Base-by-base conservation (phyloP, 1,140 invertebrate species). In the Bombus soroeensis region DNA sequence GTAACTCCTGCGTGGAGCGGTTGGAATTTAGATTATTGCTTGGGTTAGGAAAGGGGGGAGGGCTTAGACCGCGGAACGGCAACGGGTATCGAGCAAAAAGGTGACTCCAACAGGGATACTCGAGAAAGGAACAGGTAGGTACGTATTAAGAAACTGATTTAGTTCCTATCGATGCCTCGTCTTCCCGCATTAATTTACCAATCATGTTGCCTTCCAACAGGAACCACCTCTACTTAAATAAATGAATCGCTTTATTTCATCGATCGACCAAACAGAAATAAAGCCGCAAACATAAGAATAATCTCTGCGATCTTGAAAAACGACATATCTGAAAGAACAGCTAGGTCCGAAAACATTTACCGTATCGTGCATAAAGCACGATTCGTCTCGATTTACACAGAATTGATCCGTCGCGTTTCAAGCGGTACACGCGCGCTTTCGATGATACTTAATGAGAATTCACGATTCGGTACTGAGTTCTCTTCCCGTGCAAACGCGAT, bases 21-120 rank as follows among this genome's bases (percentile, higher is more conserved):
- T 39, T 39, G 68, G 68, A 71, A 71, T 71, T 71, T 71, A 71
- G 68, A 71, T 71, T 39, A 71, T 71, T 71, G 68, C 68, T 39
- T 25, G 18, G 66, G 37, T 78, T 84, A 78, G 82, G 59, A 39
- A 39, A 22, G 22, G 10, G 25, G 37, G 32, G 32, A 9, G 2
- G 32, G 18, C 22, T 39, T 39, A 10, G 34, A 70, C 34, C 62
- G 34, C 66, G 66, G 32, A 68, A 37, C 34, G 34, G 68, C 22
- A 70, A 37, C 68, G 68, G 15, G 9, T 25, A 22, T 68, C 34
- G 10, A 71, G 25, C 34, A 39, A 68, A 68, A 68, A 37, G 22
- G 66, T 68, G 66, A 68, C 34, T 70, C 68, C 3, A 5, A 37
- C 15, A 13, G 18, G 22, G 68, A 71, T 71, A 28, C 18, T 28